A percentile compares a stretch with the other conserved stretches of the same genome.
Conservation (phyloP, 2,888 invertebrate species). For the Bimastos eiseni region DNA sequence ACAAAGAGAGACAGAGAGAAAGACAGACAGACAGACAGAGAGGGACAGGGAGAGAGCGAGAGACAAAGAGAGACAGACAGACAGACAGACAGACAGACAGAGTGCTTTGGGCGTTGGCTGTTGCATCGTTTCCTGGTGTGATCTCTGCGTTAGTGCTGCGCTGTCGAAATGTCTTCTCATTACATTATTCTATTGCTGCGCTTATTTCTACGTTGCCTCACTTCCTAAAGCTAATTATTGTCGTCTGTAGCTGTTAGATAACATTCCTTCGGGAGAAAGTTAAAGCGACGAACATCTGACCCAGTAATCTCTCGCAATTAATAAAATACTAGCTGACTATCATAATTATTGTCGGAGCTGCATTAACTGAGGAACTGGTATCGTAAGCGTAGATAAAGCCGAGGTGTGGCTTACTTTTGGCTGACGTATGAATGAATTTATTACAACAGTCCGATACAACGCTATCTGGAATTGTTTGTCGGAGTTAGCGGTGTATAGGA, state of each 20-base stretch:
- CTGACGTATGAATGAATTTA: background rate
- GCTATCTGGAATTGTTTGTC: background rate
- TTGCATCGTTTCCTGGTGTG: background rate
- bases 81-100: conserved; percentile 23
- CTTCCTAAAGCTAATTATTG: background rate
- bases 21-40: conserved; percentile 26
- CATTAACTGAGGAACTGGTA: too few relatives aligned
- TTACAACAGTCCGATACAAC: background rate
- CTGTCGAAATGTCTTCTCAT: background rate
- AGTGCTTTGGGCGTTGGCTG: conserved; percentile 25
- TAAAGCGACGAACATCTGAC: background rate
- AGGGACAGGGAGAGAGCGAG: conserved; percentile 10
- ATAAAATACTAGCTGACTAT: background rate
- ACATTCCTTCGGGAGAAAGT: background rate
- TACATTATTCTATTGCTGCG: background rate
- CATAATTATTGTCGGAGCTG: background rate
- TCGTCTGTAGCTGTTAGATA: background rate
- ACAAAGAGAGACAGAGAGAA: background rate
- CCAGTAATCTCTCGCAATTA: background rate
- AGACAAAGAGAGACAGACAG: conserved; percentile 29
- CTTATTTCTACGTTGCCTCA: background rate
- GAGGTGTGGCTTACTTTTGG: background rate
- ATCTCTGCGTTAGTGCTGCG: background rate
- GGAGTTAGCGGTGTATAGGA: background rate
- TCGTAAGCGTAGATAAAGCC: background rate